A percentile compares a stretch with the other conserved stretches of the same genome.
Evolutionary conservation across 2,113 vertebrate genomes (phyloP).

Genomic region (Scolopax mira): DNA sequence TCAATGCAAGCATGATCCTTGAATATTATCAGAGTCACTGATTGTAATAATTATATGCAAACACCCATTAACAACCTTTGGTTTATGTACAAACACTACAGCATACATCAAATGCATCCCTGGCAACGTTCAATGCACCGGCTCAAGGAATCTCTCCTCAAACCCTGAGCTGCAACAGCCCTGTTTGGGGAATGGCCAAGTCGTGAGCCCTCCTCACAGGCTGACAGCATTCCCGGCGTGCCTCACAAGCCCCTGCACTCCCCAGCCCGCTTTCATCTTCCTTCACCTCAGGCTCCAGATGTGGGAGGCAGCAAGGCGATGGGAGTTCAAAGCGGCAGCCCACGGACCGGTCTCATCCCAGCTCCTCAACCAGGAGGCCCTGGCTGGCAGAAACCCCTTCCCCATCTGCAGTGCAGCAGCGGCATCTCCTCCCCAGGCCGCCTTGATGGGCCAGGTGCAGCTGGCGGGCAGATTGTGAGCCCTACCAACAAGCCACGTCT

Average conservation of each 20-base stretch:
- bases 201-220: background rate
- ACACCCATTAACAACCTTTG: background rate
- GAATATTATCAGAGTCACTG: background rate
- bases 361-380: background rate
- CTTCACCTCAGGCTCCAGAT: slow-evolving; percentile 46
- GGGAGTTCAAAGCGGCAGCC: slow-evolving; percentile 40
- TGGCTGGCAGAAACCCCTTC: background rate
- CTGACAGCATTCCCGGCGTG: slow-evolving; percentile 1
- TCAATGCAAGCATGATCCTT: background rate
- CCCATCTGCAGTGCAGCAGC: background rate
- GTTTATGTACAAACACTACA: background rate
- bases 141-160: background rate
- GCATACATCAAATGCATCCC: background rate
- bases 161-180: background rate
- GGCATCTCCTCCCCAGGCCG: rapidly evolving
- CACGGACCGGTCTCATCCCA: background rate
- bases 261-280: slow-evolving; percentile 34
- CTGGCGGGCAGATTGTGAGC: background rate
- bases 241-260: slow-evolving; percentile 23
- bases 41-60: background rate
- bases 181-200: background rate
- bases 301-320: slow-evolving; percentile 17
- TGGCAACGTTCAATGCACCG: background rate
- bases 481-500: background rate
- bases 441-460: slow-evolving; percentile 18